Evolutionary conservation across 2,888 invertebrate genomes (phyloP).

Genomic region (Atethmia centrago): DNA sequence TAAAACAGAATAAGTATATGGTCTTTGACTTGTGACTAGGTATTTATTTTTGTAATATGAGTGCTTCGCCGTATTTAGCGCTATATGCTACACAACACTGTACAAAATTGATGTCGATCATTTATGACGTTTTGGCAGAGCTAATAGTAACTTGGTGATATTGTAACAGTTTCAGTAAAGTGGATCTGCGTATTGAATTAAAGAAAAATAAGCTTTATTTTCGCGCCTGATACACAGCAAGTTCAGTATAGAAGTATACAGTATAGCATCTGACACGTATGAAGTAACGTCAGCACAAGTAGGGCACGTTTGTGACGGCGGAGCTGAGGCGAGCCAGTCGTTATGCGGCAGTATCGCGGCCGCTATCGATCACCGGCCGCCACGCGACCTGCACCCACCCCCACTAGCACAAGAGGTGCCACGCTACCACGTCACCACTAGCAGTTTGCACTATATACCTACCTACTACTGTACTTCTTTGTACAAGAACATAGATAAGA

Average conservation of each 20-base stretch:
- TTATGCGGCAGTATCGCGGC: slow-evolving; percentile 51
- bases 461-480: background rate
- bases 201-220: background rate
- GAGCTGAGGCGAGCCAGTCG: slow-evolving; percentile 28
- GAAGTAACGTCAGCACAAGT: slow-evolving; percentile 25
- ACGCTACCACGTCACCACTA: slow-evolving; percentile 7
- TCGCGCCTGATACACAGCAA: background rate
- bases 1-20: no score
- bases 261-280: background rate
- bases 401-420: slow-evolving; percentile 16
- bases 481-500: background rate
- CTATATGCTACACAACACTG: no score
- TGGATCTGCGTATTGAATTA: no score
- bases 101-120: no score
- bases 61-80: no score
- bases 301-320: slow-evolving; percentile 20
- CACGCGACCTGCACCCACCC: slow-evolving; percentile 40
- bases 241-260: background rate
- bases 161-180: no score
- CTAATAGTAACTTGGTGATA: no score
- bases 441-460: background rate
- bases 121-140: no score
- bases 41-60: no score
- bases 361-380: slow-evolving; percentile 53
- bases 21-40: no score